Conservation (phyloP, 2,888 invertebrate genomes). For the Fragum fragum region DNA sequence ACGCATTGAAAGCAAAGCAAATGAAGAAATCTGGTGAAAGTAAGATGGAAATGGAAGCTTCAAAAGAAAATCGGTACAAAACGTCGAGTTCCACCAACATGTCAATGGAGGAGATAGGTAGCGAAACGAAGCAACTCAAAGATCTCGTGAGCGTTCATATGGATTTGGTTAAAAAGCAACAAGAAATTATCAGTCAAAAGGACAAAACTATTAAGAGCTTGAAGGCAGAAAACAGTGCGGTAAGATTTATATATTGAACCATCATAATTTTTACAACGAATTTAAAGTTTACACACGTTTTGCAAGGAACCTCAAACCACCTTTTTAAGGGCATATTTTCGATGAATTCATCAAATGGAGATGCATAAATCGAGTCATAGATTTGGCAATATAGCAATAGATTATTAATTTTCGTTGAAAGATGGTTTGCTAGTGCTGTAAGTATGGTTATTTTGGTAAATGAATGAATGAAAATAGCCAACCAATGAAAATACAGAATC, state of each 20-base stretch:
- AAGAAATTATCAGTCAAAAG: conserved; percentile 93
- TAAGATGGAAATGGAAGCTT: conserved; percentile 47
- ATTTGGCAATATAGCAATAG: too few relatives aligned
- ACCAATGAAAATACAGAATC: conserved; percentile 13
- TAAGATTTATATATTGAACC: too few relatives aligned
- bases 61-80: conserved; percentile 57
- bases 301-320: too few relatives aligned
- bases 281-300: too few relatives aligned
- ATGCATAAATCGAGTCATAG: too few relatives aligned
- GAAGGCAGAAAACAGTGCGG: conserved; percentile 93
- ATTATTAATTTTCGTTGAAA: too few relatives aligned
- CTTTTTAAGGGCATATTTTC: too few relatives aligned
- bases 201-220: conserved; percentile 92
- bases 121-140: conserved; percentile 87
- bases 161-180: conserved; percentile 96
- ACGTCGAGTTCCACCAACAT: conserved; percentile 58
- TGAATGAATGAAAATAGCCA: background rate
- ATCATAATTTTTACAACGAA: too few relatives aligned
- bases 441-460: background rate
- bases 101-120: conserved; percentile 43
- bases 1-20: conserved; percentile 68
- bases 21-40: conserved; percentile 53
- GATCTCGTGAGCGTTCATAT: conserved; percentile 94
- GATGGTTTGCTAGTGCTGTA: background rate
- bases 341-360: too few relatives aligned